Percentiles rank a stretch among this genome's conserved stretches.
Evolutionary conservation across 2,888 invertebrate species (phyloP).

Genomic region (Pyrocoelia pectoralis): DNA sequence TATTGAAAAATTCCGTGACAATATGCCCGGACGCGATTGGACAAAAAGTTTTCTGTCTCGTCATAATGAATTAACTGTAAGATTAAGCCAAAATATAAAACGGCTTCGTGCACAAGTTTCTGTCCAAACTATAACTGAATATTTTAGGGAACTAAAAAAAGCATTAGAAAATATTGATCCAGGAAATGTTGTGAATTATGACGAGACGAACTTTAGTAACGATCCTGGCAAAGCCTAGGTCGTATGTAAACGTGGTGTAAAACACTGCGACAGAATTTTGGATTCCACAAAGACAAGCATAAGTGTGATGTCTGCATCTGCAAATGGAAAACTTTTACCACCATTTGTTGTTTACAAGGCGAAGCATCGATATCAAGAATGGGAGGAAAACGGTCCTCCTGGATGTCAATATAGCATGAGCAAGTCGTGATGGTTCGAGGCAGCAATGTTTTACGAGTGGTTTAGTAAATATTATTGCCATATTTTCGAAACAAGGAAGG

Average conservation of each 20-base stretch:
- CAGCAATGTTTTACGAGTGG: not conserved
- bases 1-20: conserved; percentile 14
- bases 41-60: not conserved
- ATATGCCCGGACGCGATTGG: no score
- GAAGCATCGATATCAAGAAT: conserved; percentile 48
- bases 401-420: not conserved
- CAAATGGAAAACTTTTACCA: no score
- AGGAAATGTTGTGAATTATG: conserved; percentile 47
- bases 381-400: conserved; percentile 42
- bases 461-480: conserved; percentile 3
- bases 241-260: conserved; percentile 31
- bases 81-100: conserved; percentile 11
- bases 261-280: conserved; percentile 30
- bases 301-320: no score
- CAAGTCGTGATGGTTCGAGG: conserved; percentile 7
- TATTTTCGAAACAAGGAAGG: conserved; percentile 11
- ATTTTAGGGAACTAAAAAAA: conserved; percentile 36
- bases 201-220: conserved; percentile 51
- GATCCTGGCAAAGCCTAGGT: conserved; percentile 47
- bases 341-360: conserved; percentile 45
- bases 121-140: conserved; percentile 15
- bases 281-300: no score
- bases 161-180: no score
- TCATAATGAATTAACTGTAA: conserved; percentile 1
- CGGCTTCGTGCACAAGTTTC: not conserved